Base-by-base conservation (phyloP, 2,888 invertebrate species). In the Thymelicus sylvestris region DNA sequence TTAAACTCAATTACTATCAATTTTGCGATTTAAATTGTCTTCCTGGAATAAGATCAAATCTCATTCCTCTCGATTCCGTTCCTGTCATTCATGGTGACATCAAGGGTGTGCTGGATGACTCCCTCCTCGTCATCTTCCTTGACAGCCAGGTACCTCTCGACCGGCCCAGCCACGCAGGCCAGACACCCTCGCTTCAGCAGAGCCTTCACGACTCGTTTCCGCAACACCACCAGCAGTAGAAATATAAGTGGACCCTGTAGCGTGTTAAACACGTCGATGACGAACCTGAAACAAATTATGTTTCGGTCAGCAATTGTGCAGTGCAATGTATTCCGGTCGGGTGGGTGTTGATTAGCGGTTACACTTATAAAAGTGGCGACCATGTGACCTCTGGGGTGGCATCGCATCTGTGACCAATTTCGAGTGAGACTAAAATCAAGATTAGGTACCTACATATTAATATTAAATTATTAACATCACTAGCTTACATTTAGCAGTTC, bases 211-310 rank as follows among this genome's bases (percentile, higher is more conserved):
- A 94, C 94, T 7, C 94, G 87, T 74, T 91, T 92, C 10, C 95
- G 87, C 75, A 94, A 94, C 48, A 95, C 90, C n/a, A 96, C 95
- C 72, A 95, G 82, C 57, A 95, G 83, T 39, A 95, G 73, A 83
- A 96, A 96, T 78, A 95, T 95, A 52, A 95, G 76, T n/a, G 95
- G 77, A 0, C 96, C 96, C 87, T 96, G 95, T 6, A 95, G 85
- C 0, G 92, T 85, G 85, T 96, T 96, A 74, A 95, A 85, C 55
- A 94, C 83, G 84, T 96, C 96, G 3, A 94, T 85, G 38, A 95
- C 83, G 8, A 92, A 82, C 95, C 95, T 95, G 89, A 74, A 89
- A 50, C 6, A 13, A 90, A 75, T 44, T 1, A 4, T 44, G 12
- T 12, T 8, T 10, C 2, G 44, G 44, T 44, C 12, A 44, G 44